Evolutionary conservation across 2,888 invertebrate species (phyloP).

Genomic region (Apodemia duryi): DNA sequence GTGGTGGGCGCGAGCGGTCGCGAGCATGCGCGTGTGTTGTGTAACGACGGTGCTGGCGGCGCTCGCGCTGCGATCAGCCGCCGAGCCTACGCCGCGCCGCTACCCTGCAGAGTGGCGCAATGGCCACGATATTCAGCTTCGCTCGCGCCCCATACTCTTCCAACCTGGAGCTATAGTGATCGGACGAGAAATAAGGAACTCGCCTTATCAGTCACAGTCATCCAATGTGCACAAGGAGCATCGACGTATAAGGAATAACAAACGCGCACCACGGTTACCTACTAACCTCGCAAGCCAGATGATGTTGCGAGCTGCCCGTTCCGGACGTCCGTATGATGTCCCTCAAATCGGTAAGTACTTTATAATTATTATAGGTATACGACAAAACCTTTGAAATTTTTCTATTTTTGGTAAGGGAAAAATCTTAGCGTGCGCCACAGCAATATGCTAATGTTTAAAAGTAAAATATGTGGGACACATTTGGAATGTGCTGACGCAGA

Average conservation of each 20-base stretch:
- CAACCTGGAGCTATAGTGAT: slow-evolving; percentile 50
- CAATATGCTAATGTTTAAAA: no score
- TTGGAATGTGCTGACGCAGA: no score
- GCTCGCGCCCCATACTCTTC: slow-evolving; percentile 60
- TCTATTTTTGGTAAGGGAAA: no score
- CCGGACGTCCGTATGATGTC: slow-evolving; percentile 89
- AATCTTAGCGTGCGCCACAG: no score
- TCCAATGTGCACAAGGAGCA: slow-evolving; percentile 48
- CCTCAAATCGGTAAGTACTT: slow-evolving; percentile 88
- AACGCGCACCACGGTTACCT: slow-evolving; percentile 64
- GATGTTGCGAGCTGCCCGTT: slow-evolving; percentile 87
- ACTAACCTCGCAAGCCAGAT: slow-evolving; percentile 85
- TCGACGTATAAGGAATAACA: slow-evolving; percentile 55
- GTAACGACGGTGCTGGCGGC: slow-evolving; percentile 64
- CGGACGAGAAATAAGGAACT: slow-evolving; percentile 38
- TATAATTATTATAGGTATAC: neutral
- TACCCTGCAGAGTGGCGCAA: slow-evolving; percentile 51
- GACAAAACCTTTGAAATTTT: no score
- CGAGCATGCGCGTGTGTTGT: slow-evolving; percentile 69
- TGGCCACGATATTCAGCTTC: slow-evolving; percentile 47
- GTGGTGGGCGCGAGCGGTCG: slow-evolving; percentile 46
- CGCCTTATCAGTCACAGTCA: slow-evolving; percentile 41
- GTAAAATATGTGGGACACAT: no score
- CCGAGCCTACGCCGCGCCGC: slow-evolving; percentile 60
- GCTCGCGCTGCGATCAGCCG: slow-evolving; percentile 62